These are phyloP conservation scores for Cyphomyrus plagiostoma DNA, from an alignment of 2,113 vertebrate genomes.

Conservation along the genomic window DNA sequence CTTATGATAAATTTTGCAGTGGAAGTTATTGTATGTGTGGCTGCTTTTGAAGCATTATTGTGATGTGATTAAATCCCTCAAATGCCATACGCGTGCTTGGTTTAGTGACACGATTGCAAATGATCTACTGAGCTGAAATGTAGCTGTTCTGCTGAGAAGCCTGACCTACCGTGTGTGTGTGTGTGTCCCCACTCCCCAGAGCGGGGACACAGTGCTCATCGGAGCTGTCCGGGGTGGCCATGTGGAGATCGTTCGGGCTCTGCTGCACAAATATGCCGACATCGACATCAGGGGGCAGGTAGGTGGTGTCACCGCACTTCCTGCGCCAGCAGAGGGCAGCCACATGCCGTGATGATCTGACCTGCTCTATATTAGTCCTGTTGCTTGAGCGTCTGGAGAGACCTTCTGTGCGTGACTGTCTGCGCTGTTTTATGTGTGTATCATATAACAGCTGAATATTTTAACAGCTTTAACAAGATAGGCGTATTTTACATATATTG, in stretches of 20 bases:
- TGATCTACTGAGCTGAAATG: too few species aligned
- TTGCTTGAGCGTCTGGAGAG: neutral
- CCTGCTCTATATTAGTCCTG: neutral
- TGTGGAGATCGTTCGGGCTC: slow-evolving; percentile 88
- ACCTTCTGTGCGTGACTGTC: neutral
- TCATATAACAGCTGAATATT: neutral
- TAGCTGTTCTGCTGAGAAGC: too few species aligned
- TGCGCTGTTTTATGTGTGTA: neutral
- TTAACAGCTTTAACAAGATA: neutral
- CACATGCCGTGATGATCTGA: neutral
- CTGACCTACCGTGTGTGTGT: neutral
- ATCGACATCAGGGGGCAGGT: slow-evolving; percentile 96
- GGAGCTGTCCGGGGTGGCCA: slow-evolving; percentile 93
- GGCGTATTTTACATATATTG: neutral
- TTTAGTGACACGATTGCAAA: too few species aligned
- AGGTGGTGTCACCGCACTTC: neutral
- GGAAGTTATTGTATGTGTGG: too few species aligned
- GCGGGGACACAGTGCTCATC: slow-evolving; percentile 92
- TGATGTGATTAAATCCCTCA: too few species aligned
- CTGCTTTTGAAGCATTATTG: too few species aligned
- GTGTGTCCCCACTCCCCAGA: slow-evolving; percentile 55
- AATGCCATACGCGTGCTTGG: too few species aligned
- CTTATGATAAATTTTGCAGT: too few species aligned
- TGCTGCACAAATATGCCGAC: slow-evolving; percentile 94
- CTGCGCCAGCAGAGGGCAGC: neutral